Conservation (phyloP, 2,113 vertebrate genomes). For the Miniopterus natalensis region DNA sequence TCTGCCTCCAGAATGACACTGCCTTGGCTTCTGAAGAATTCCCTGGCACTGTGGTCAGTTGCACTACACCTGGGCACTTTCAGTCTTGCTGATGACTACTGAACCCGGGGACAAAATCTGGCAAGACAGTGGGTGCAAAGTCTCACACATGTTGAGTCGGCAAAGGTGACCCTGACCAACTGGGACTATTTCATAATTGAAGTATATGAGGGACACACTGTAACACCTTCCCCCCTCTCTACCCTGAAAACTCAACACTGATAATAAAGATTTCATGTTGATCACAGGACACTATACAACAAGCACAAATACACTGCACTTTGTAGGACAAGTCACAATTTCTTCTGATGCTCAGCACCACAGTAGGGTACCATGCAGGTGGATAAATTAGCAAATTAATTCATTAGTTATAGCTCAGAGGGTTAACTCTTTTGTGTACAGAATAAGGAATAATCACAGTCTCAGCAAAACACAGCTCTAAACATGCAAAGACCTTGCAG, state of each 20-base stretch:
- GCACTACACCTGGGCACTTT: neutral
- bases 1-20: neutral
- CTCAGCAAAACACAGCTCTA: constrained; percentile 48
- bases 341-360: constrained; percentile 7
- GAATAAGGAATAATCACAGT: constrained; percentile 29
- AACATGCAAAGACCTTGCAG: constrained; percentile 6
- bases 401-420: constrained; percentile 49
- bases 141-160: neutral
- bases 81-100: neutral
- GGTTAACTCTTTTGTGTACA: constrained; percentile 60
- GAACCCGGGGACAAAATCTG: neutral
- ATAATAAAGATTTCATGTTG: constrained; percentile 18
- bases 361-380: constrained; percentile 3
- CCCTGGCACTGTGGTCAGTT: neutral
- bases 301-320: constrained; percentile 15
- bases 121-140: constrained; percentile 8
- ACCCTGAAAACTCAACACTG: constrained; percentile 51
- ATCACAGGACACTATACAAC: neutral
- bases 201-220: constrained; percentile 7
- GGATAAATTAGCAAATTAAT: neutral
- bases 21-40: constrained; percentile 11
- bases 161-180: neutral
- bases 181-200: neutral
- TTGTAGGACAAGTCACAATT: constrained; percentile 50
- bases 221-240: neutral